Conservation (phyloP, 2,113 vertebrate species). For the Tetrax tetrax region DNA sequence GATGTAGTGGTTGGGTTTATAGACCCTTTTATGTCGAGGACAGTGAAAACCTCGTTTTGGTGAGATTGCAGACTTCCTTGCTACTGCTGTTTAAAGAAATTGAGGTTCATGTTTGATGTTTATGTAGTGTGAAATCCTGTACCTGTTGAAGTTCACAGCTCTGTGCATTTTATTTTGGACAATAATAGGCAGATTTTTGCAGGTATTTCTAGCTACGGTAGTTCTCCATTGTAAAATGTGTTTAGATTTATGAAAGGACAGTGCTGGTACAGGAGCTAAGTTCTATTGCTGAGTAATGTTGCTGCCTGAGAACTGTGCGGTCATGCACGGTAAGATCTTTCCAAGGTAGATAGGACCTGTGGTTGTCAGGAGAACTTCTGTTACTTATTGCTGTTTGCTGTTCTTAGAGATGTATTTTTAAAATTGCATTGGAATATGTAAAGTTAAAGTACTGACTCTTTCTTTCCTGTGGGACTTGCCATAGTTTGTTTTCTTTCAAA, state of each 20-base stretch:
- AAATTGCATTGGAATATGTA: neutral
- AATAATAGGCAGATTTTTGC: neutral
- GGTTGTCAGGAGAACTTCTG: neutral
- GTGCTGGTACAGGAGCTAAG: neutral
- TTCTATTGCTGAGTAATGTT: neutral
- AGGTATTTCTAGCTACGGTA: neutral
- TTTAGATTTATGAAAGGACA: neutral
- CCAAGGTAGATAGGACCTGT: neutral
- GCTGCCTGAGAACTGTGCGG: neutral
- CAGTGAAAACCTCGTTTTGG: neutral
- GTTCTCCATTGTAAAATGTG: neutral
- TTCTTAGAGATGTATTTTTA: neutral
- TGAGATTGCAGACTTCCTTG: neutral
- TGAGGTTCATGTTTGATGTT: neutral
- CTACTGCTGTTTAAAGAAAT: neutral
- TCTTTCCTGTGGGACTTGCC: neutral
- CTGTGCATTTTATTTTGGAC: conserved; percentile 1
- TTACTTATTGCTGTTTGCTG: neutral
- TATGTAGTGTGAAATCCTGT: neutral
- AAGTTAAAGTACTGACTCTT: neutral
- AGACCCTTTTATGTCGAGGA: neutral
- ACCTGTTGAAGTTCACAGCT: neutral
- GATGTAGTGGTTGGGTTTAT: neutral
- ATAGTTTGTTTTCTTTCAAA: neutral
- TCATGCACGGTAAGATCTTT: neutral